Conservation (phyloP, 1,140 invertebrate genomes). For the Pantala flavescens region DNA sequence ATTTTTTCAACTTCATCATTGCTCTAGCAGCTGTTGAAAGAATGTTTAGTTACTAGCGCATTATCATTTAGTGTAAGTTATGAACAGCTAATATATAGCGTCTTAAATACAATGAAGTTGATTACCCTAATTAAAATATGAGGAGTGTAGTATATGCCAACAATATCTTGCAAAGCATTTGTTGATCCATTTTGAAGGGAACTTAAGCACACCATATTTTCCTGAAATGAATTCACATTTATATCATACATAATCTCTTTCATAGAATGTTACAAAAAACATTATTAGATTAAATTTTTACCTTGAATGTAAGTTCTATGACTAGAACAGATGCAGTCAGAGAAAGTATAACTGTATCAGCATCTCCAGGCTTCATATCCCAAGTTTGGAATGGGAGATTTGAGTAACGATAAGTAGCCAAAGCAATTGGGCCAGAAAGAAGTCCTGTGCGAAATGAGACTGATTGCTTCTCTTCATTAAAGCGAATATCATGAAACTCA, state of each 20-base stretch:
- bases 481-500: slow-evolving; percentile 68
- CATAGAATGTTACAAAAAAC: too few relatives aligned
- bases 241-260: too few relatives aligned
- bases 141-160: slow-evolving; percentile 44
- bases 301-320: slow-evolving; percentile 52
- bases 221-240: slow-evolving; percentile 28
- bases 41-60: too few relatives aligned
- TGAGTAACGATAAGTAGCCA: slow-evolving; percentile 59
- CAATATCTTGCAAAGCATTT: slow-evolving; percentile 39
- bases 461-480: slow-evolving; percentile 66
- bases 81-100: too few relatives aligned
- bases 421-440: slow-evolving; percentile 56
- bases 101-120: too few relatives aligned
- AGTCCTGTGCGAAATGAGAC: slow-evolving; percentile 60
- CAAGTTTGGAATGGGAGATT: slow-evolving; percentile 78
- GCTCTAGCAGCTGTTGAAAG: too few relatives aligned
- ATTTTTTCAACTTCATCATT: too few relatives aligned
- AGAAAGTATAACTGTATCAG: slow-evolving; percentile 45
- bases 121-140: slow-evolving; percentile 41
- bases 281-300: too few relatives aligned
- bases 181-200: slow-evolving; percentile 46
- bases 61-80: too few relatives aligned
- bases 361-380: slow-evolving; percentile 61
- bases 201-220: slow-evolving; percentile 42
- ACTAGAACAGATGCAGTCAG: slow-evolving; percentile 57